Evolutionary conservation across 2,888 invertebrate genomes (phyloP).

Genomic region (Tipula lateralis): DNA sequence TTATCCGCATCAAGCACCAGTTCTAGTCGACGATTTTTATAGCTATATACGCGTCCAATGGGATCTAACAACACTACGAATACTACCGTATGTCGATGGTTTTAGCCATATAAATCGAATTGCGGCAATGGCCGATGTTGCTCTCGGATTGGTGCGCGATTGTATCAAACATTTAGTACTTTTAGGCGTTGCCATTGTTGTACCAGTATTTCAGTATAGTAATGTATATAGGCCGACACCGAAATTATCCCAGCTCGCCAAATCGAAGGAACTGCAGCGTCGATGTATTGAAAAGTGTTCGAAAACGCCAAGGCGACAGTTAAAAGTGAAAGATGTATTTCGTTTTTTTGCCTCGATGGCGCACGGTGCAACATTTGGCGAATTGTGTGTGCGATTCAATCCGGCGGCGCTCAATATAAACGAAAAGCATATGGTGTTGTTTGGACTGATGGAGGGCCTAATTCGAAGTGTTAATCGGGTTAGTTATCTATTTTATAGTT

Average conservation of each 20-base stretch:
- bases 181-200: conserved; percentile 67
- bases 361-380: conserved; percentile 70
- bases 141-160: conserved; percentile 72
- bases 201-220: conserved; percentile 76
- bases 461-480: conserved; percentile 78
- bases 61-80: conserved; percentile 79
- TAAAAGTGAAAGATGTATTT: conserved; percentile 64
- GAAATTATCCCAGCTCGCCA: conserved; percentile 60
- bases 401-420: conserved; percentile 71
- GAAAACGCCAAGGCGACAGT: conserved; percentile 51
- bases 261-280: conserved; percentile 60
- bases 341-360: conserved; percentile 71
- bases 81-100: conserved; percentile 74
- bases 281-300: conserved; percentile 68
- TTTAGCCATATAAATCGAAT: conserved; percentile 76
- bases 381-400: conserved; percentile 67
- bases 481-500: conserved; percentile 28
- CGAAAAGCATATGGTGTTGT: conserved; percentile 77
- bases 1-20: conserved; percentile 73
- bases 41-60: conserved; percentile 64
- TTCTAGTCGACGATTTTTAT: conserved; percentile 65
- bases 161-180: conserved; percentile 76
- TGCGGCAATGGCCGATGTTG: conserved; percentile 73
- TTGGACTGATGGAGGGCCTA: conserved; percentile 78
- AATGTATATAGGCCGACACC: conserved; percentile 72